A percentile compares a stretch with the other conserved stretches of the same genome.
phyloP scores from a whole-genome alignment of 2,797 vertebrate genomes.

The Chloroceryle inda region DNA sequence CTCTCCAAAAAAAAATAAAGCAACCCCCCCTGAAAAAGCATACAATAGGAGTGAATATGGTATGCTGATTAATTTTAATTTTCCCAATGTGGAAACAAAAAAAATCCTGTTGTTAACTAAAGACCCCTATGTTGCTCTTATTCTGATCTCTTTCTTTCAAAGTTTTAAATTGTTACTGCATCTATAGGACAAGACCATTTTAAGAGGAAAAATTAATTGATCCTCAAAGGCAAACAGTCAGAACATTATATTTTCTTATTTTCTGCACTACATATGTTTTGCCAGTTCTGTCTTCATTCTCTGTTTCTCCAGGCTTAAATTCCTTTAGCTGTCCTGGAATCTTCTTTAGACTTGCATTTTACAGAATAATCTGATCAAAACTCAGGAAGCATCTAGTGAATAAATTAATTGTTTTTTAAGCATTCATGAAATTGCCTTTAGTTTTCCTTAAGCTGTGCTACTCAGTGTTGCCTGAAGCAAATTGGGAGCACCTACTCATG shows the following conservation, averaged over 20 bases:
- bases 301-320: neutral
- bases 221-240: neutral
- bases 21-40: neutral
- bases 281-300: neutral
- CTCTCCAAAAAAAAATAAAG: fast-evolving
- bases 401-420: neutral
- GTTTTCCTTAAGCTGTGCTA: neutral
- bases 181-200: neutral
- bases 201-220: neutral
- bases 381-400: neutral
- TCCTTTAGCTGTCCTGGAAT: neutral
- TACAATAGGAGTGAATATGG: neutral
- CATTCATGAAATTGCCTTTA: neutral
- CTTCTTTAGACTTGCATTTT: neutral
- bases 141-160: neutral
- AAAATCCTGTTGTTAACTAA: neutral
- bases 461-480: neutral
- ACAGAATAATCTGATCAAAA: neutral
- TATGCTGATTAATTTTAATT: neutral
- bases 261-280: fast-evolving
- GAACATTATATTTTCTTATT: fast-evolving
- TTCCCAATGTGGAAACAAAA: neutral
- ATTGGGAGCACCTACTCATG: neutral
- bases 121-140: neutral
- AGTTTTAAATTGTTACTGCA: neutral